Base-by-base conservation (phyloP, 2,797 vertebrate species). In the Anguilla obscura region DNA sequence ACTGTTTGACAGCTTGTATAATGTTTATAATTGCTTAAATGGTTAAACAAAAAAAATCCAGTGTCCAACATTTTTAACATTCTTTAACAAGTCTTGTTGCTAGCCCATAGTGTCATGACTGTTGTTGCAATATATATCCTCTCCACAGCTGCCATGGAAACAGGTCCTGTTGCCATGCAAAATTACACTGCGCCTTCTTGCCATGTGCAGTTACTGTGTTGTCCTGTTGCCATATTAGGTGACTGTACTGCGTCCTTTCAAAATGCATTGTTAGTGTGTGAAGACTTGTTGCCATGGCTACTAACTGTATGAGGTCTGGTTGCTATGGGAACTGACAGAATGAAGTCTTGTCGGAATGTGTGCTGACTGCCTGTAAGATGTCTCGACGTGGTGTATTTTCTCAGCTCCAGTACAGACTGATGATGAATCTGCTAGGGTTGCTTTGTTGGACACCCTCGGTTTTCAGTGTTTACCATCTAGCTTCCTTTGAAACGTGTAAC, bases 291-390 rank as follows among this genome's bases (percentile, higher is more conserved):
- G 45, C 80, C 80, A 48, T 48, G 80, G 40, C 45, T 50, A 83
- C 40, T 50, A 27, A 83, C 80, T 52, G 80, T 83, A 76, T 40
- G 74, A 76, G 74, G 74, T n/a, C 74, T 76, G 12, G 74, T 76
- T 76, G 74, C 74, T 40, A 76, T 76, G 74, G 74, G 74, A 76
- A 76, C 74, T 76, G 74, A 76, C 74, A 40, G 74, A 40, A 40
- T 36, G 74, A 76, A 76, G 74, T 40, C 74, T 76, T 76, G 74
- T 76, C 14, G 63, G 21, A 69, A 27, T 69, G 63, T 79, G 74
- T 83, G 48, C 40, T 52, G 80, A 83, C 80, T 52, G 80, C 33
- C 74, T 76, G 74, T 76, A 40, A 3, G 33, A 36, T 76, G 74
- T 76, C 30, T 76, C 18, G 74, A 76, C 18, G 30, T 14, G 36